Evolutionary conservation across 2,113 vertebrate genomes (phyloP).

Genomic region (Cryptoleucopteryx plumbea): DNA sequence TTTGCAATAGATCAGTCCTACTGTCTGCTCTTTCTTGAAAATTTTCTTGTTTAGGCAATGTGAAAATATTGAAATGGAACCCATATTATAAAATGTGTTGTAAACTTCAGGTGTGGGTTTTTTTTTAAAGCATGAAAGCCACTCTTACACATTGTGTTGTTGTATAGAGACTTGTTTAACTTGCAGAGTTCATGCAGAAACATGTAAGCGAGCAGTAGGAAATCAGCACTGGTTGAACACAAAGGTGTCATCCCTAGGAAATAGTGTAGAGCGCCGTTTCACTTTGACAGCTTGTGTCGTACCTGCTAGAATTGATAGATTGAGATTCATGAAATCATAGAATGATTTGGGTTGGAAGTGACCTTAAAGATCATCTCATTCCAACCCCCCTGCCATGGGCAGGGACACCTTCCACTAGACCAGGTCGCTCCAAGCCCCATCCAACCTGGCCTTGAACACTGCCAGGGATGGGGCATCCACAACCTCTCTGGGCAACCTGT

Average conservation of each 20-base stretch:
- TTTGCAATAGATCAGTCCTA: neutral
- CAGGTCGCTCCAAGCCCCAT: neutral
- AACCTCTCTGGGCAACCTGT: neutral
- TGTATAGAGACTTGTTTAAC: neutral
- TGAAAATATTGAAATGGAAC: neutral
- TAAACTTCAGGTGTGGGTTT: fast-evolving
- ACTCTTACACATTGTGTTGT: neutral
- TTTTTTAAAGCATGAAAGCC: neutral
- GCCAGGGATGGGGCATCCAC: neutral
- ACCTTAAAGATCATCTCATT: neutral
- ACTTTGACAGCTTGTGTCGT: fast-evolving
- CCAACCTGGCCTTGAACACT: neutral
- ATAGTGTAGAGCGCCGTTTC: fast-evolving
- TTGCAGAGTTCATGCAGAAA: neutral
- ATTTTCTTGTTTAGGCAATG: neutral
- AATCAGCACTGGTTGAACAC: neutral
- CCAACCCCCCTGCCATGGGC: neutral
- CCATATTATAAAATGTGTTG: neutral
- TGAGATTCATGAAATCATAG: neutral
- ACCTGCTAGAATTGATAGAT: fast-evolving
- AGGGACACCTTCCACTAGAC: neutral
- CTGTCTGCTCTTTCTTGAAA: neutral
- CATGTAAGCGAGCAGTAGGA: fast-evolving
- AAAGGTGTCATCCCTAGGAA: neutral
- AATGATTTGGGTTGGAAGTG: neutral